Conservation (phyloP, 2,888 invertebrate genomes). For the Acheta domesticus region DNA sequence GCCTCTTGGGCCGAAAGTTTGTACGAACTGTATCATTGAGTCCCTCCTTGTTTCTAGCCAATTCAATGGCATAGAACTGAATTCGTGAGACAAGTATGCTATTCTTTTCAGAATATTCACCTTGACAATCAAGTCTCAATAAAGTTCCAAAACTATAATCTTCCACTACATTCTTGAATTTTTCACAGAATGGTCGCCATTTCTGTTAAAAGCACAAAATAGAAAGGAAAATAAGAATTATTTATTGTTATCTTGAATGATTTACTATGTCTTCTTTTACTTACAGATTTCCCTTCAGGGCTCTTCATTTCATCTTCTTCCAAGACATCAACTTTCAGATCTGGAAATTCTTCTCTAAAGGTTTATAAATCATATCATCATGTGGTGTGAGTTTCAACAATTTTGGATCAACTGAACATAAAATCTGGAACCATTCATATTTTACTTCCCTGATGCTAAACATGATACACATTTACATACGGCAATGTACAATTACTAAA, state of each 20-base stretch:
- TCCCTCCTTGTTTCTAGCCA: slow-evolving; percentile 91
- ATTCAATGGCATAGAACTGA: slow-evolving; percentile 95
- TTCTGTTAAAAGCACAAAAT: slow-evolving; percentile 48
- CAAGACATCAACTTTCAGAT: slow-evolving; percentile 69
- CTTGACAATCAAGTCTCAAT: slow-evolving; percentile 72
- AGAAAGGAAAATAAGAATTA: no score
- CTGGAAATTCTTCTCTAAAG: slow-evolving; percentile 84
- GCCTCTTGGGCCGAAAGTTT: slow-evolving; percentile 42
- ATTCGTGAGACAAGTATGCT: slow-evolving; percentile 86
- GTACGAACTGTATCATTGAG: slow-evolving; percentile 72
- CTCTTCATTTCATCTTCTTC: slow-evolving; percentile 84
- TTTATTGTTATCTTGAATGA: not conserved
- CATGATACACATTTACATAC: not conserved
- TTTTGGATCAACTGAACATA: slow-evolving; percentile 84
- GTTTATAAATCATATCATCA: slow-evolving; percentile 82
- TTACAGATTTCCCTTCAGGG: slow-evolving; percentile 66
- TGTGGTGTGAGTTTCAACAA: slow-evolving; percentile 75
- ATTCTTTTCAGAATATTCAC: slow-evolving; percentile 84
- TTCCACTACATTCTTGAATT: slow-evolving; percentile 81
- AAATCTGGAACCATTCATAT: slow-evolving; percentile 58
- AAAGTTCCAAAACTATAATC: slow-evolving; percentile 95
- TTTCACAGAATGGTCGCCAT: slow-evolving; percentile 91
- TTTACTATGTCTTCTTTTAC: not conserved
- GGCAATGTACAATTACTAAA: not conserved
- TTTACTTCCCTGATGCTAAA: not conserved